Evolutionary conservation across 2,888 invertebrate species (phyloP).

Genomic region (Tenthredo livida): DNA sequence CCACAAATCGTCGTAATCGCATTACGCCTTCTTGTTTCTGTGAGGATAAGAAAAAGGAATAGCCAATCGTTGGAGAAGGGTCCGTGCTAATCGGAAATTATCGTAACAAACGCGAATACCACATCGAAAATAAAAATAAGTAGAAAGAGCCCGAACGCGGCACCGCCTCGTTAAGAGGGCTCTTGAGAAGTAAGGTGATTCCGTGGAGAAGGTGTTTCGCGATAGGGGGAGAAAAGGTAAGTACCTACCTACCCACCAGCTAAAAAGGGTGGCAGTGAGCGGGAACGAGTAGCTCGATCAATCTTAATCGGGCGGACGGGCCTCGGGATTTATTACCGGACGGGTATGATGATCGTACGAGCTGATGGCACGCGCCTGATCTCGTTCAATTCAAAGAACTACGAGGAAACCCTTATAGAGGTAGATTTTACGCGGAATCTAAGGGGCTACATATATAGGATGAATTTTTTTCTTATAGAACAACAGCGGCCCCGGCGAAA

Average conservation of each 20-base stretch:
- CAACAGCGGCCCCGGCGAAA: background rate
- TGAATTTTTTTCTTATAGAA: no score
- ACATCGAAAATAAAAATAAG: background rate
- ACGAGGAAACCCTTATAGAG: background rate
- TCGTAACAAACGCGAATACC: background rate
- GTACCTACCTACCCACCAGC: background rate
- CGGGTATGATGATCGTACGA: constrained; percentile 36
- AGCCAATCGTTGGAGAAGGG: background rate
- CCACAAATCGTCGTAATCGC: background rate
- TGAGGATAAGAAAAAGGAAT: background rate
- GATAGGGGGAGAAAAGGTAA: constrained; percentile 3
- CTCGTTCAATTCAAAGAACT: background rate
- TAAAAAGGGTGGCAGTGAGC: constrained; percentile 34
- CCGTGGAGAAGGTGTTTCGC: background rate
- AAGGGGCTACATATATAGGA: background rate
- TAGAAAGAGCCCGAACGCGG: background rate
- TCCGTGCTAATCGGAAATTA: background rate
- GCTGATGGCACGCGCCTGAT: constrained; percentile 29
- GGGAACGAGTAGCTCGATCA: constrained; percentile 37
- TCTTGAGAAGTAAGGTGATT: constrained; percentile 31
- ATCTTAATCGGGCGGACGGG: constrained; percentile 48
- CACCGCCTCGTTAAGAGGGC: constrained; percentile 26
- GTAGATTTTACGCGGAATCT: background rate
- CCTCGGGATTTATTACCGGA: constrained; percentile 45
- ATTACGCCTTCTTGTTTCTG: background rate